These are phyloP conservation scores for Poeciliopsis turrubarensis DNA, from an alignment of 2,113 vertebrate genomes.

Conservation along the genomic window DNA sequence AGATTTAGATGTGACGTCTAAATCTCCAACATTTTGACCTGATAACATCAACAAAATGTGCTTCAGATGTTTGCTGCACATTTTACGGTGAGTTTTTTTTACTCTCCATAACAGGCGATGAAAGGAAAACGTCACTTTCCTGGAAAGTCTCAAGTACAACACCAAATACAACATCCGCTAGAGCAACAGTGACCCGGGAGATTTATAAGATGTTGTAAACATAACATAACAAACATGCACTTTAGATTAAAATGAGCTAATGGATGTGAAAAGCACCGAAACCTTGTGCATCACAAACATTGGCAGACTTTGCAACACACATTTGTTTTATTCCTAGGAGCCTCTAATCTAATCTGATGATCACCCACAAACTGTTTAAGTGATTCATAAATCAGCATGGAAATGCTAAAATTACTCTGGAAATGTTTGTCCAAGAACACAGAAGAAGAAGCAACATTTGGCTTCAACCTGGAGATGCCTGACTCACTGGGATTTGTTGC, in stretches of 20 bases:
- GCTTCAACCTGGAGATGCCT: too few relatives aligned
- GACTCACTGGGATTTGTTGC: too few relatives aligned
- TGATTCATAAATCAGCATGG: background rate
- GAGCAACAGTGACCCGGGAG: background rate
- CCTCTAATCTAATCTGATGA: background rate
- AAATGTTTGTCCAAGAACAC: background rate
- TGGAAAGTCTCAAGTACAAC: slow-evolving; percentile 25
- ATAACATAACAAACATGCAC: background rate
- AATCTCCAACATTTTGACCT: background rate
- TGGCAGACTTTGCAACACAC: background rate
- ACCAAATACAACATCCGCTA: slow-evolving; percentile 1
- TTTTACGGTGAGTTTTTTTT: background rate
- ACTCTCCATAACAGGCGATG: background rate
- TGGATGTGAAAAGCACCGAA: background rate
- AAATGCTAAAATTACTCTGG: background rate
- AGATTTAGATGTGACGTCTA: background rate
- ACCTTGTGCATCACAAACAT: background rate
- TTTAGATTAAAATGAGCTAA: background rate
- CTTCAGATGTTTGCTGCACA: background rate
- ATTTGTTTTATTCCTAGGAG: background rate
- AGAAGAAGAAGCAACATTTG: background rate
- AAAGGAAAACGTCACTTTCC: background rate
- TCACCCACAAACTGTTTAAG: background rate
- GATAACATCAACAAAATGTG: slow-evolving; percentile 12
- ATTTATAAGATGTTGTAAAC: background rate